phyloP scores from a whole-genome alignment of 1,140 invertebrate genomes.

The Caenorhabditis brenneri region DNA sequence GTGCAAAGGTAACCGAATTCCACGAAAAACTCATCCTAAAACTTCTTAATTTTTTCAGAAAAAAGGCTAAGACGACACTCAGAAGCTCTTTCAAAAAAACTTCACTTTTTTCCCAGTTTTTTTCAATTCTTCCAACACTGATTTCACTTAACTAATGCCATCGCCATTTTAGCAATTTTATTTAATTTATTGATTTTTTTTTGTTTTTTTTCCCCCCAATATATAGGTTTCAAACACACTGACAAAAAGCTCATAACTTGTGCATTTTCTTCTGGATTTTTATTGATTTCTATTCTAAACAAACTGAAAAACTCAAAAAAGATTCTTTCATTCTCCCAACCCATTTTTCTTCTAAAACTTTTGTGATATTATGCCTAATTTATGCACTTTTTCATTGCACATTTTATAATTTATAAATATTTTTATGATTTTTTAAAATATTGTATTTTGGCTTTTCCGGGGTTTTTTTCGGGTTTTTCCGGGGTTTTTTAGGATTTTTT shows the following conservation, averaged over 20 bases:
- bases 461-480: no score
- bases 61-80: background rate
- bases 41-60: background rate
- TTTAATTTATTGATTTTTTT: background rate
- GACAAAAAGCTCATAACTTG: slow-evolving; percentile 28
- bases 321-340: background rate
- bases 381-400: background rate
- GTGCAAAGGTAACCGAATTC: slow-evolving; percentile 40
- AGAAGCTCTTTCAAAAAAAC: background rate
- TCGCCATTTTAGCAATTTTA: background rate
- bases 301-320: no score
- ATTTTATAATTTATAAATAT: no score
- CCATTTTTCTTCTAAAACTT: background rate
- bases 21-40: background rate
- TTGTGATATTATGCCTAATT: slow-evolving; percentile 37
- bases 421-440: no score
- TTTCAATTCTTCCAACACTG: background rate
- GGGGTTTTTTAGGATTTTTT: no score
- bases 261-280: background rate
- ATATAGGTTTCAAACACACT: background rate
- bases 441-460: no score
- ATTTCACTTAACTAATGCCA: background rate
- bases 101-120: background rate
- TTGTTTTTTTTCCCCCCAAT: background rate
- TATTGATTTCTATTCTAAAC: background rate